Percentiles rank a stretch among this genome's conserved stretches.
Evolutionary conservation across 2,113 vertebrate species (phyloP).

Genomic region (Sisor rabdophorus): DNA sequence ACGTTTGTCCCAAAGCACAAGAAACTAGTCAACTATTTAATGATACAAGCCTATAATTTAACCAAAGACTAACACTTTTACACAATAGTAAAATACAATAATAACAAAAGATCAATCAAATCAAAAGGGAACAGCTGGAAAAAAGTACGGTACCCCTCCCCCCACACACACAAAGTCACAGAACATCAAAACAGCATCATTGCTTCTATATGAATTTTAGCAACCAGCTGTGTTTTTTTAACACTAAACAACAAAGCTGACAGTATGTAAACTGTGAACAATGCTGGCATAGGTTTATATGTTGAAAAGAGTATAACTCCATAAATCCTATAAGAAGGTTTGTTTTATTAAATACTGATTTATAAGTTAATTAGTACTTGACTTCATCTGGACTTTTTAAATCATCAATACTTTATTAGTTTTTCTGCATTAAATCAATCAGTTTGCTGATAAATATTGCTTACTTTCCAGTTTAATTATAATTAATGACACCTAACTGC

Average conservation of each 20-base stretch:
- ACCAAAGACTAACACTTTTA: conserved; percentile 3
- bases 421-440: no score
- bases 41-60: neutral
- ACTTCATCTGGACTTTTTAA: no score
- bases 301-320: neutral
- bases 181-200: neutral
- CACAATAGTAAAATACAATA: neutral
- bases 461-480: no score
- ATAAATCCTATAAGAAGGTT: neutral
- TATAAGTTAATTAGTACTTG: no score
- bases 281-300: neutral
- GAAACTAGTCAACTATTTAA: neutral
- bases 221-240: neutral
- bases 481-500: no score
- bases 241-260: neutral
- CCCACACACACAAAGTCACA: neutral
- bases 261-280: neutral
- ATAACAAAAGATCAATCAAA: neutral
- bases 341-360: neutral
- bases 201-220: neutral
- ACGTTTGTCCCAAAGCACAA: neutral
- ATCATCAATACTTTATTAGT: no score
- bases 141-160: no score
- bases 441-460: no score
- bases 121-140: neutral